These are phyloP conservation scores for Pentalonia nigronervosa DNA, from an alignment of 1,140 invertebrate species.

Conservation along the genomic window DNA sequence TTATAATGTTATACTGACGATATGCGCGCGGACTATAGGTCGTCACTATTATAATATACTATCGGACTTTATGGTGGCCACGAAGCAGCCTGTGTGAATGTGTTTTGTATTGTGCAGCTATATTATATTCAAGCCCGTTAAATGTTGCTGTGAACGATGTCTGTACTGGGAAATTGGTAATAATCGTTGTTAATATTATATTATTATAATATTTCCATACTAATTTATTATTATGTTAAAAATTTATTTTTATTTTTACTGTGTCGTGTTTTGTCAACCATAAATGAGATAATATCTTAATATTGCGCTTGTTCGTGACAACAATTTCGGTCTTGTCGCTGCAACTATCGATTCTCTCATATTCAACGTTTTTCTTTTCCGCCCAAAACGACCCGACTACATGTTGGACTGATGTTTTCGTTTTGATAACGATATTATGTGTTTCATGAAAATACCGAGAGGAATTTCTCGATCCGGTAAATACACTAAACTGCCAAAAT, in stretches of 20 bases:
- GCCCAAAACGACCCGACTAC: not conserved
- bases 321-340: not conserved
- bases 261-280: no score
- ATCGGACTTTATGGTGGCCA: not conserved
- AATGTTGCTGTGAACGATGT: not conserved
- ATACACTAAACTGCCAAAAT: constrained; percentile 26
- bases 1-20: constrained; percentile 9
- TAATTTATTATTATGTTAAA: no score
- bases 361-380: not conserved
- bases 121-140: not conserved
- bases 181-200: not conserved
- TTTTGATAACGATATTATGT: not conserved
- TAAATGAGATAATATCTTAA: no score
- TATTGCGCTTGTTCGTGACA: not conserved
- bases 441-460: not conserved
- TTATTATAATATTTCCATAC: no score
- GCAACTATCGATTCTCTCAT: not conserved
- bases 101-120: not conserved
- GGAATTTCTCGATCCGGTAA: not conserved
- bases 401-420: not conserved
- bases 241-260: no score
- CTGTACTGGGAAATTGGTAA: not conserved
- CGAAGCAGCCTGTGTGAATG: not conserved
- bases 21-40: not conserved
- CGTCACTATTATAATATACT: not conserved